Evolutionary conservation across 2,888 invertebrate species (phyloP).

Genomic region (Melanostoma mellinum): DNA sequence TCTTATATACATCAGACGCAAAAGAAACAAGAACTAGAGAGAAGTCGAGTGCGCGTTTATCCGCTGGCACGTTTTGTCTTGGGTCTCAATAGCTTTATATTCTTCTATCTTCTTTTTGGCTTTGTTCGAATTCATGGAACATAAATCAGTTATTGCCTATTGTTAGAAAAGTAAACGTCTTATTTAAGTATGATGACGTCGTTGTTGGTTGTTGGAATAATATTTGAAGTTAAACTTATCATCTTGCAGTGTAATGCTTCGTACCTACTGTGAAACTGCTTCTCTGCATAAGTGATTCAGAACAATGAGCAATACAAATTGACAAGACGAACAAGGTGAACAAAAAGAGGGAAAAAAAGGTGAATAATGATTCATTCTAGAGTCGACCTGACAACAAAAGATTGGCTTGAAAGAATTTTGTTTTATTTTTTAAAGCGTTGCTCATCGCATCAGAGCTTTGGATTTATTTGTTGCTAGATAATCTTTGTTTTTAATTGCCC

Average conservation of each 20-base stretch:
- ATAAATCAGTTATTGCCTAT: conserved; percentile 57
- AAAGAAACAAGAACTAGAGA: not conserved
- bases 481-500: conserved; percentile 56
- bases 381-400: conserved; percentile 14
- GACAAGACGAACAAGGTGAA: conserved; percentile 1
- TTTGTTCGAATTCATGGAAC: conserved; percentile 41
- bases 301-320: conserved; percentile 50
- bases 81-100: not conserved
- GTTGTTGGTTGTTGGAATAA: not conserved
- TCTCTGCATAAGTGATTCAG: conserved; percentile 30
- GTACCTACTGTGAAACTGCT: too few species aligned
- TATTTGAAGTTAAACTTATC: conserved; percentile 38
- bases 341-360: not conserved
- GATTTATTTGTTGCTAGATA: conserved; percentile 40
- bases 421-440: conserved; percentile 21
- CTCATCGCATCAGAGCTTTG: conserved; percentile 40
- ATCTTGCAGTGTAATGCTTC: conserved; percentile 9
- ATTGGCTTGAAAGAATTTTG: not conserved
- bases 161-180: conserved; percentile 20
- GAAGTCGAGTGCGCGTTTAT: conserved; percentile 1
- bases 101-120: not conserved
- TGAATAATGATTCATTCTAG: conserved; percentile 22
- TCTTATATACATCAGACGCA: not conserved
- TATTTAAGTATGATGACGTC: conserved; percentile 23
- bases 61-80: conserved; percentile 48